Conservation (phyloP, 2,888 invertebrate genomes). For the Lysandra coridon region DNA sequence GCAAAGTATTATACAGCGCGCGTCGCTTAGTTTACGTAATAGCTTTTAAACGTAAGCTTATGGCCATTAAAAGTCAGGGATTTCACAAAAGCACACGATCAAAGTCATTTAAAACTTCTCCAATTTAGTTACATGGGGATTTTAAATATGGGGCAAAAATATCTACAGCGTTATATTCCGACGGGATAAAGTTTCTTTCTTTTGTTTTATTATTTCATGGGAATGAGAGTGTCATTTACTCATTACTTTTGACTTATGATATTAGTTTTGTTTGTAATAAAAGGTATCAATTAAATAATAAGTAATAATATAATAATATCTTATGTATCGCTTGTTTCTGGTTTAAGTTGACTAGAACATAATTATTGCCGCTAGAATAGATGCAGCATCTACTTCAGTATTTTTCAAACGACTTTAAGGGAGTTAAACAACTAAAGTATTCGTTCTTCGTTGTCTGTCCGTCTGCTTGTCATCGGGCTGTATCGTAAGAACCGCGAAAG, state of each 20-base stretch:
- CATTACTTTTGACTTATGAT: not conserved
- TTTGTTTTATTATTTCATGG: not conserved
- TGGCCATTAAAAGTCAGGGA: conserved; percentile 9
- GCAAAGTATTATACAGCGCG: not conserved
- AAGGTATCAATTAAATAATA: too few species aligned
- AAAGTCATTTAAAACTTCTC: conserved; percentile 13
- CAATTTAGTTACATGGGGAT: not conserved
- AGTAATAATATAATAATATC: too few species aligned
- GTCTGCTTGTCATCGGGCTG: too few species aligned
- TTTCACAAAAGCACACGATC: not conserved
- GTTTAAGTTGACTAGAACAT: too few species aligned
- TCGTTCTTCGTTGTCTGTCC: too few species aligned
- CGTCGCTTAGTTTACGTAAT: conserved; percentile 15
- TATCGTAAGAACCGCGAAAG: too few species aligned
- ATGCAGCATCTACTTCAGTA: too few species aligned
- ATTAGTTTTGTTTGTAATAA: too few species aligned
- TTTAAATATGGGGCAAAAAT: not conserved
- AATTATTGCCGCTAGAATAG: too few species aligned
- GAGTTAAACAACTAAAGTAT: too few species aligned
- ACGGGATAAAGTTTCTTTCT: not conserved
- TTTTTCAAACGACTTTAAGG: too few species aligned
- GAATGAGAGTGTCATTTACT: not conserved
- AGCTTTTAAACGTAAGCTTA: conserved; percentile 21
- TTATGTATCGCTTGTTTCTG: too few species aligned
- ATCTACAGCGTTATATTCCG: not conserved